Evolutionary conservation across 2,797 vertebrate species (phyloP).

Genomic region (Bovichtus diacanthus): DNA sequence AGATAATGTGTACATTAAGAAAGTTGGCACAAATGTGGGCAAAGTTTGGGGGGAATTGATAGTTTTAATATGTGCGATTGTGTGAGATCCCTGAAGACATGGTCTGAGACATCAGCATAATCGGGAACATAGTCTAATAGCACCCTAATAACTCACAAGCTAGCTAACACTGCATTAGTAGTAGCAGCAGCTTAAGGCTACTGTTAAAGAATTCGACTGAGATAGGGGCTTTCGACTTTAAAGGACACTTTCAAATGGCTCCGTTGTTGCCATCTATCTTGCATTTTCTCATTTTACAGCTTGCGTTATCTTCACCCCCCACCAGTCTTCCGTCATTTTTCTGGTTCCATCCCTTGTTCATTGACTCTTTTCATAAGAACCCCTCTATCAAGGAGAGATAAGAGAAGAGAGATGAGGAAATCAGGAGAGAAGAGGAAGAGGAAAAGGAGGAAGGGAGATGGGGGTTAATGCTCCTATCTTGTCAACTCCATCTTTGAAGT

Average conservation of each 20-base stretch:
- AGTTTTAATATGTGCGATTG: slow-evolving; percentile 73
- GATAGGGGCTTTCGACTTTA: slow-evolving; percentile 61
- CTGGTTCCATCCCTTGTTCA: slow-evolving; percentile 43
- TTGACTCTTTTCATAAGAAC: slow-evolving; percentile 73
- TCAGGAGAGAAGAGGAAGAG: slow-evolving; percentile 51
- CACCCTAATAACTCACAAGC: slow-evolving; percentile 72
- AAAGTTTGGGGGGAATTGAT: slow-evolving; percentile 69
- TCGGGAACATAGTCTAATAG: slow-evolving; percentile 61
- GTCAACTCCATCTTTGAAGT: slow-evolving; percentile 84
- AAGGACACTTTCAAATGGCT: slow-evolving; percentile 67
- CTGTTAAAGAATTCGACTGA: slow-evolving; percentile 68
- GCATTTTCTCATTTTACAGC: slow-evolving; percentile 66
- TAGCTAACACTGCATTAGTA: slow-evolving; percentile 53
- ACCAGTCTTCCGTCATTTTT: slow-evolving; percentile 47
- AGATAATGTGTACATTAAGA: slow-evolving; percentile 30
- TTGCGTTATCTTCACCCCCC: slow-evolving; percentile 55
- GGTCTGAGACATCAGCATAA: slow-evolving; percentile 66
- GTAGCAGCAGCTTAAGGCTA: slow-evolving; percentile 65
- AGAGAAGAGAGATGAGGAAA: slow-evolving; percentile 63
- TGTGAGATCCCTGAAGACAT: slow-evolving; percentile 63
- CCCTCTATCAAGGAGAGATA: slow-evolving; percentile 69
- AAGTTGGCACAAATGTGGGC: slow-evolving; percentile 39
- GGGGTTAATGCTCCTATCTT: slow-evolving; percentile 81
- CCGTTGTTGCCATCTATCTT: slow-evolving; percentile 53
- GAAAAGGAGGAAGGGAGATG: slow-evolving; percentile 49